A percentile compares a stretch with the other conserved stretches of the same genome.
Conservation (phyloP, 2,888 invertebrate species). For the Lasioglossum pauxillum region DNA sequence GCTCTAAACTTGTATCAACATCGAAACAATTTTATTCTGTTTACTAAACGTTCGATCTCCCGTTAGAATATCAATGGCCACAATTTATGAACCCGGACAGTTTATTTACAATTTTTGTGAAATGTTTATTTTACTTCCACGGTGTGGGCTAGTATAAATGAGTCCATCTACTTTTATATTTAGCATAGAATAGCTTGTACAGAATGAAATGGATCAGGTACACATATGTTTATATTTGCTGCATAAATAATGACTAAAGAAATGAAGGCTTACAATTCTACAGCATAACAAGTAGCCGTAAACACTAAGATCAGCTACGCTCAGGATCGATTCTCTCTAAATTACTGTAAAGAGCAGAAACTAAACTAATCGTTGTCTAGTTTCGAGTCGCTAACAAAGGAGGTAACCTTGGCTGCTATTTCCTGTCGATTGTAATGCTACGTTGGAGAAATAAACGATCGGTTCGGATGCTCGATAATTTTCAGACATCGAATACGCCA, state of each 20-base stretch:
- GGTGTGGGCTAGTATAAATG: background rate
- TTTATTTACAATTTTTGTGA: background rate
- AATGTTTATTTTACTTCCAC: background rate
- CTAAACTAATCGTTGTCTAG: background rate
- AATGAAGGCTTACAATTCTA: background rate
- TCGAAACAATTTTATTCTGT: background rate
- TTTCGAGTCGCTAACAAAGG: constrained; percentile 3
- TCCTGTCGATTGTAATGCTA: constrained; percentile 23
- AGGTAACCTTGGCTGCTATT: constrained; percentile 23
- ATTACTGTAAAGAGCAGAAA: background rate
- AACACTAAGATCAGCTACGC: background rate
- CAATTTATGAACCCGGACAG: too few relatives aligned
- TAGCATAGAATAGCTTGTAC: background rate
- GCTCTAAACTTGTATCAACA: too few relatives aligned
- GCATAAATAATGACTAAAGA: background rate
- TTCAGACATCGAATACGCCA: background rate
- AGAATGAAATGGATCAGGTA: background rate
- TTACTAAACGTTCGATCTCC: too few relatives aligned
- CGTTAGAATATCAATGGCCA: background rate
- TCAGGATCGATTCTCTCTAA: background rate
- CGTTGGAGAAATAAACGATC: constrained; percentile 15
- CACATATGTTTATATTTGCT: background rate
- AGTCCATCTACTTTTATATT: background rate
- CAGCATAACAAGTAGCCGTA: background rate
- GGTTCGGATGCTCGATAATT: constrained; percentile 8